phyloP scores from a whole-genome alignment of 2,113 vertebrate species.

The Python bivittatus region DNA sequence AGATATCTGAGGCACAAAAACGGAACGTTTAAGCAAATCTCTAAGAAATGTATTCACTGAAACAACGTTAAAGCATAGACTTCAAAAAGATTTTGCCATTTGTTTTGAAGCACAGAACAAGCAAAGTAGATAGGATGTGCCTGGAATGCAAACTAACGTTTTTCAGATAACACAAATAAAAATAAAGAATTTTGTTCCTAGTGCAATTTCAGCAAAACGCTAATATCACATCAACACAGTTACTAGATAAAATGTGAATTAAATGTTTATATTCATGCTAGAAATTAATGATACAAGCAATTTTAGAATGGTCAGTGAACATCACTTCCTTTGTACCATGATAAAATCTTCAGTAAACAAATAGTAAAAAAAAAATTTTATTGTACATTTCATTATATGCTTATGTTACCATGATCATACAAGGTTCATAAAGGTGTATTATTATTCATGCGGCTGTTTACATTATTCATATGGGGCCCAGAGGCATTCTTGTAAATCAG shows the following conservation, averaged over 20 bases:
- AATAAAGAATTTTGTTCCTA: not conserved
- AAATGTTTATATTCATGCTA: slow-evolving; percentile 11
- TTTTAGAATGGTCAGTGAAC: slow-evolving; percentile 21
- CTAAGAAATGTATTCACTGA: slow-evolving; percentile 3
- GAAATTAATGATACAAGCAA: slow-evolving; percentile 46
- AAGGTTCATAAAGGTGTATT: slow-evolving; percentile 47
- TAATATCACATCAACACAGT: slow-evolving; percentile 7
- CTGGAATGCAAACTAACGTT: not conserved
- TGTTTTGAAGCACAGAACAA: not conserved
- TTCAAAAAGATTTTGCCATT: not conserved
- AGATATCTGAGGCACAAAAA: not conserved
- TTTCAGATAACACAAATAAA: not conserved
- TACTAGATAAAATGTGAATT: slow-evolving; percentile 32
- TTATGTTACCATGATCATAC: not conserved
- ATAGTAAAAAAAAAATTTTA: slow-evolving; percentile 17
- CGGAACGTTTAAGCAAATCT: not conserved
- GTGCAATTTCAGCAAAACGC: not conserved
- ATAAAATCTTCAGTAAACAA: slow-evolving; percentile 7
- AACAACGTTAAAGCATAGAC: not conserved
- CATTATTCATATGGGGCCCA: not conserved
- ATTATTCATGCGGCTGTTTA: slow-evolving; percentile 16
- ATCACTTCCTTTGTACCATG: not conserved
- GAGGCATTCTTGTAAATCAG: not conserved
- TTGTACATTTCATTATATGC: slow-evolving; percentile 51
- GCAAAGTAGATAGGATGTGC: not conserved